These are phyloP conservation scores for Paedocypris micromegethes DNA, from an alignment of 2,797 vertebrate species.

Conservation along the genomic window DNA sequence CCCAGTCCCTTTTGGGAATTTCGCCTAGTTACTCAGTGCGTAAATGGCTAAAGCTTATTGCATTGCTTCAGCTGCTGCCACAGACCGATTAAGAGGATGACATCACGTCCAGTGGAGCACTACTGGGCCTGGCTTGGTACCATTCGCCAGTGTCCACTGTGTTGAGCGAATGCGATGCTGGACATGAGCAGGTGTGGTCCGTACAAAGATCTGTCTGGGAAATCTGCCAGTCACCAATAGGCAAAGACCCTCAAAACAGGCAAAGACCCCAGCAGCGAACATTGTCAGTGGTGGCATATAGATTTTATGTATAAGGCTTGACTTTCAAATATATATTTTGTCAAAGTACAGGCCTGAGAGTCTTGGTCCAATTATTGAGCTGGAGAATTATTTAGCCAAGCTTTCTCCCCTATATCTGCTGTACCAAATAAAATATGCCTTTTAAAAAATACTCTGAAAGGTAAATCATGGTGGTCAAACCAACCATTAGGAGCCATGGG, in stretches of 20 bases:
- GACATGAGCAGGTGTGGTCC: too few relatives aligned
- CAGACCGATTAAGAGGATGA: constrained; percentile 54
- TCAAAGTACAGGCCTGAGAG: constrained; percentile 43
- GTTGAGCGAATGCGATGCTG: background rate
- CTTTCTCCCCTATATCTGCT: constrained; percentile 23
- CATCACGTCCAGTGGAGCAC: constrained; percentile 45
- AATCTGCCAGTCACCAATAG: constrained; percentile 21
- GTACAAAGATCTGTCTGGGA: constrained; percentile 9
- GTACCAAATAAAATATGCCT: too few relatives aligned
- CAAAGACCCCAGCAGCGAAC: constrained; percentile 14
- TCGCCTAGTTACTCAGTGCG: constrained; percentile 37
- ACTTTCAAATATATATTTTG: constrained; percentile 45
- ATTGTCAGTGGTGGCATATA: constrained; percentile 32
- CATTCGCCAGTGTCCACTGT: constrained; percentile 28
- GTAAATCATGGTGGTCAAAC: too few relatives aligned
- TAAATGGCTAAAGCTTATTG: constrained; percentile 50
- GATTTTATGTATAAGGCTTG: constrained; percentile 39
- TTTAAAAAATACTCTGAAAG: too few relatives aligned
- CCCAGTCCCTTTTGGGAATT: constrained; percentile 46
- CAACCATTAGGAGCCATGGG: too few relatives aligned
- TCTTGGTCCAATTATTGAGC: constrained; percentile 37
- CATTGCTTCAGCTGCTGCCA: constrained; percentile 49
- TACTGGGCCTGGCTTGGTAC: constrained; percentile 46
- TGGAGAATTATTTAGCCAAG: constrained; percentile 29
- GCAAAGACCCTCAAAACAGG: constrained; percentile 7